These are phyloP conservation scores for Eutolmus rufibarbis DNA, from an alignment of 2,888 invertebrate genomes.

Conservation along the genomic window DNA sequence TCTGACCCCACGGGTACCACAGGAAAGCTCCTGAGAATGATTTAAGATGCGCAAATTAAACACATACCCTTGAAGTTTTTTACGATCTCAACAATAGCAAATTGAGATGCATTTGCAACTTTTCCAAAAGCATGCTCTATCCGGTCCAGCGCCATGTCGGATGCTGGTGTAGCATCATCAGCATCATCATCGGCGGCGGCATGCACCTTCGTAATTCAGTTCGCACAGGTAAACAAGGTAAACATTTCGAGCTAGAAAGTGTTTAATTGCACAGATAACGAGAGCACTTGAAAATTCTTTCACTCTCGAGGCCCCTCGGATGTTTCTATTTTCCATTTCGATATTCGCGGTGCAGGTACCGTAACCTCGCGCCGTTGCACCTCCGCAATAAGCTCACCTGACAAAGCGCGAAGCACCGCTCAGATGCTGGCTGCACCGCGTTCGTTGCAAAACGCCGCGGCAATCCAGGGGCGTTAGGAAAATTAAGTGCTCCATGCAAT, in stretches of 20 bases:
- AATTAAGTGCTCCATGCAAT: background rate
- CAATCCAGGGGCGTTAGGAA: background rate
- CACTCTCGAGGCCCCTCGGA: slow-evolving; percentile 23
- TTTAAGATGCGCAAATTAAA: background rate
- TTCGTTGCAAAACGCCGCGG: background rate
- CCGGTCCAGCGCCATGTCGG: background rate
- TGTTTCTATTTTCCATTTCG: slow-evolving; percentile 21
- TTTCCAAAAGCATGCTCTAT: background rate
- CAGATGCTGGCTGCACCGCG: background rate
- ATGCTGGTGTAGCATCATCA: background rate
- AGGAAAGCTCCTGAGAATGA: background rate
- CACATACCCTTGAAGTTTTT: slow-evolving; percentile 2
- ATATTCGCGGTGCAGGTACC: background rate
- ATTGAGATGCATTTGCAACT: slow-evolving; percentile 4
- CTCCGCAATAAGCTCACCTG: background rate
- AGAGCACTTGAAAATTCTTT: slow-evolving; percentile 29
- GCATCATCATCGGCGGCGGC: background rate
- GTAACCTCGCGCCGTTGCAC: background rate
- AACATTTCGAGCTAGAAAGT: slow-evolving; percentile 18
- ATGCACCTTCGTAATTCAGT: slow-evolving; percentile 8
- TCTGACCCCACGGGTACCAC: background rate
- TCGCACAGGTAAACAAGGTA: slow-evolving; percentile 6
- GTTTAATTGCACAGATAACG: slow-evolving; percentile 27
- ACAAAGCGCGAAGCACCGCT: background rate
- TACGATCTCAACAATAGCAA: slow-evolving; percentile 1